Percentiles rank a stretch among this genome's conserved stretches.
Conservation (phyloP, 2,797 vertebrate species). For the Caiman crocodilus region DNA sequence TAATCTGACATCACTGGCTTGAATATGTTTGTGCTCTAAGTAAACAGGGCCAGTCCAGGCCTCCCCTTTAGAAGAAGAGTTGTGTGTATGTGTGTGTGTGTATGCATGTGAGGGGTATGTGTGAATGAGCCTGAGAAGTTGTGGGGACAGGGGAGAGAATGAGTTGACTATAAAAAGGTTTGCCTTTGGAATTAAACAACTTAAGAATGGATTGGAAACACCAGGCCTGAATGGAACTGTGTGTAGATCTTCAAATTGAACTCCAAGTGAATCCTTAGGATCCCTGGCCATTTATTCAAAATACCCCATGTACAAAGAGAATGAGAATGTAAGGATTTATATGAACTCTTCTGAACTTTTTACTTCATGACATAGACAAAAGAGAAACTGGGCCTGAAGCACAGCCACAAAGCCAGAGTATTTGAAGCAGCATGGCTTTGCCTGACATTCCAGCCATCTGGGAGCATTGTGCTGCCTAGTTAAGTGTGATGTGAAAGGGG, state of each 20-base stretch:
- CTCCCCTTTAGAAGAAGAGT: constrained; percentile 81
- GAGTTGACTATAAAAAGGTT: constrained; percentile 85
- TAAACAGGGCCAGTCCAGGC: constrained; percentile 84
- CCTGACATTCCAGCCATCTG: constrained; percentile 30
- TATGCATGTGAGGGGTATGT: background rate
- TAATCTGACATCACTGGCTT: constrained; percentile 89
- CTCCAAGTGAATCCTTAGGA: constrained; percentile 30
- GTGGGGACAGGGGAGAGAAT: constrained; percentile 14
- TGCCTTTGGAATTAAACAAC: constrained; percentile 85
- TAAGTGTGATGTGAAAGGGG: background rate
- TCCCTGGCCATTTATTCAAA: constrained; percentile 65
- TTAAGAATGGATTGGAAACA: constrained; percentile 82
- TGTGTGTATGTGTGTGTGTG: constrained; percentile 41
- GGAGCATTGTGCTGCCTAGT: background rate
- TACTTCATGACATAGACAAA: constrained; percentile 66
- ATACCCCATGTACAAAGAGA: constrained; percentile 59
- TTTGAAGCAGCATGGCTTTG: background rate
- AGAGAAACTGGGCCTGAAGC: constrained; percentile 31
- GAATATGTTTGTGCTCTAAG: constrained; percentile 88
- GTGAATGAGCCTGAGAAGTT: constrained; percentile 14
- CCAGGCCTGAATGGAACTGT: constrained; percentile 72
- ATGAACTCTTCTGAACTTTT: constrained; percentile 75
- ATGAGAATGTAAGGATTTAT: constrained; percentile 80
- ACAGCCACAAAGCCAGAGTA: background rate
- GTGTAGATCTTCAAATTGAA: constrained; percentile 46